Evolutionary conservation across 2,113 vertebrate genomes (phyloP).

Genomic region (Quiscalus mexicanus): DNA sequence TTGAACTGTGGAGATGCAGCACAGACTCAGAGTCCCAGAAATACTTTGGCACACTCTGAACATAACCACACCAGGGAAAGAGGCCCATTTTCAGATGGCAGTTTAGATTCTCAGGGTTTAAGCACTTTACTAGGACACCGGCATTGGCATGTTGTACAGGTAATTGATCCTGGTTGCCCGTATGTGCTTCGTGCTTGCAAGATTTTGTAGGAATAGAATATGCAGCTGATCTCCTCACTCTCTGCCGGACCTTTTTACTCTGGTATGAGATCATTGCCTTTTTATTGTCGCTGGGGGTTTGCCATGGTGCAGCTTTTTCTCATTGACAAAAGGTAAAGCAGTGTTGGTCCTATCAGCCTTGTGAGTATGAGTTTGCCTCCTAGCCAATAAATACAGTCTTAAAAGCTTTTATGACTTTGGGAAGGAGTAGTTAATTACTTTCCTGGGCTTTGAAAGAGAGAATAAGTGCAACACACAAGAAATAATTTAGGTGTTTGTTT

Average conservation of each 20-base stretch:
- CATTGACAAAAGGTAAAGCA: background rate
- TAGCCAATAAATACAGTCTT: background rate
- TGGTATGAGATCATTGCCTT: background rate
- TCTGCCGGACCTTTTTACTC: background rate
- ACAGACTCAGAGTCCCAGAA: slow-evolving; percentile 81
- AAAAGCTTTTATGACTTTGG: background rate
- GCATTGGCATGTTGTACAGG: slow-evolving; percentile 99
- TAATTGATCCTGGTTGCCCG: slow-evolving; percentile 34
- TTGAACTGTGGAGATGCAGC: slow-evolving; percentile 93
- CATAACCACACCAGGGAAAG: slow-evolving; percentile 71
- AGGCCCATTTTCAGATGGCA: slow-evolving; percentile 76
- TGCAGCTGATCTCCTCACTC: background rate
- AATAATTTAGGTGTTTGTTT: background rate
- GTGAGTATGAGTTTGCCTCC: background rate
- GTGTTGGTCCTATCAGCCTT: background rate
- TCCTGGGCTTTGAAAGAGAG: background rate
- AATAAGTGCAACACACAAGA: background rate
- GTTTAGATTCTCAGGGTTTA: slow-evolving; percentile 91
- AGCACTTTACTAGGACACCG: slow-evolving; percentile 99
- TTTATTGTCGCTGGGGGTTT: background rate
- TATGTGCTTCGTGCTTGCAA: background rate
- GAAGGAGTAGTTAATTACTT: background rate
- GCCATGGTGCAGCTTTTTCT: background rate
- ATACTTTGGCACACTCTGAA: slow-evolving; percentile 67
- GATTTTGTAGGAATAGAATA: background rate